Evolutionary conservation across 2,797 vertebrate species (phyloP).

Genomic region (Sebastolobus alascanus): DNA sequence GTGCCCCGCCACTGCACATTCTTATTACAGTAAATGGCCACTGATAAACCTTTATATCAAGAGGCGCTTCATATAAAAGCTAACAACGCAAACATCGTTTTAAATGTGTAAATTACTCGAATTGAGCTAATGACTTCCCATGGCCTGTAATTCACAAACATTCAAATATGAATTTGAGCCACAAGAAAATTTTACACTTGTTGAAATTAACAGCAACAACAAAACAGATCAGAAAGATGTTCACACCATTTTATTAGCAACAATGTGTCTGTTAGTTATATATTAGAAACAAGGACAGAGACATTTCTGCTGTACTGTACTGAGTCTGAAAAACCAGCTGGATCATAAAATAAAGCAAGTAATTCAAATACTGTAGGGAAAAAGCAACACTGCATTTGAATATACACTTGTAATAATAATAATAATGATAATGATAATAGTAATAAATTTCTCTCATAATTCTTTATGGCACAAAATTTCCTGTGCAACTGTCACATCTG

Average conservation of each 20-base stretch:
- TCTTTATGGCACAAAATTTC: slow-evolving; percentile 81
- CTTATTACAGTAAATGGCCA: neutral
- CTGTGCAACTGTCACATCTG: slow-evolving; percentile 75
- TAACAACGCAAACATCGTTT: neutral
- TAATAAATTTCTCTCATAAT: slow-evolving; percentile 68
- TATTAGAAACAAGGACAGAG: slow-evolving; percentile 84
- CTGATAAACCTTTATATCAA: slow-evolving; percentile 1
- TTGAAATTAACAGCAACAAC: neutral
- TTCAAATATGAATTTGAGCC: neutral
- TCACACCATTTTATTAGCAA: slow-evolving; percentile 87
- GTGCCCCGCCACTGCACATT: neutral
- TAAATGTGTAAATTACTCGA: neutral
- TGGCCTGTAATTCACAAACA: neutral
- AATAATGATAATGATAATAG: slow-evolving; percentile 34
- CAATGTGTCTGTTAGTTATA: slow-evolving; percentile 84
- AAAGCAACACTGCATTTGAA: slow-evolving; percentile 80
- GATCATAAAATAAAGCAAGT: slow-evolving; percentile 79
- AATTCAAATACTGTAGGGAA: slow-evolving; percentile 74
- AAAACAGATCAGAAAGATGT: slow-evolving; percentile 59
- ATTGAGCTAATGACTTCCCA: neutral
- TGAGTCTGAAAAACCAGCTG: slow-evolving; percentile 71
- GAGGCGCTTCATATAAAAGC: neutral
- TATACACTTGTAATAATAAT: slow-evolving; percentile 77
- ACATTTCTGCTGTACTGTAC: slow-evolving; percentile 81
- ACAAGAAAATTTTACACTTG: neutral